Conservation (phyloP, 2,888 invertebrate genomes). For the Gymnoscelis rufifasciata region DNA sequence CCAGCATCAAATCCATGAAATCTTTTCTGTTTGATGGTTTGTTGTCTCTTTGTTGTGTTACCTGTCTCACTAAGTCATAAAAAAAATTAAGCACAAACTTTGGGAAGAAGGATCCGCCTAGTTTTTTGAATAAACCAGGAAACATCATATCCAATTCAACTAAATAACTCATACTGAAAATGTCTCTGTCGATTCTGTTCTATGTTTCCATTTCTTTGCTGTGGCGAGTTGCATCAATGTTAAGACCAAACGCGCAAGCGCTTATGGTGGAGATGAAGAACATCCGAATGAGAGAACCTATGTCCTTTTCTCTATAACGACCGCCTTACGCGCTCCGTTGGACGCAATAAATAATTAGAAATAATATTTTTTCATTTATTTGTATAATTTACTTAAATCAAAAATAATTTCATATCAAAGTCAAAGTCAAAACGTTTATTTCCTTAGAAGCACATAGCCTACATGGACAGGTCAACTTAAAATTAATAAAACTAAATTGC, state of each 20-base stretch:
- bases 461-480: too few relatives aligned
- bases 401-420: too few relatives aligned
- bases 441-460: too few relatives aligned
- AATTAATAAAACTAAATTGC: too few relatives aligned
- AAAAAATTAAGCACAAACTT: conserved; percentile 34
- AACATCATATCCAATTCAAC: conserved; percentile 44
- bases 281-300: background rate
- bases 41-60: conserved; percentile 41
- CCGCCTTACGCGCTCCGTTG: background rate
- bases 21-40: conserved; percentile 25
- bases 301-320: background rate
- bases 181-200: conserved; percentile 24
- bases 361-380: too few relatives aligned
- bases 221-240: conserved; percentile 35
- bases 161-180: conserved; percentile 24
- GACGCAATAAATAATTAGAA: conserved; percentile 37
- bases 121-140: conserved; percentile 39
- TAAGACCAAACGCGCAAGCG: conserved; percentile 45
- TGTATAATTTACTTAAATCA: too few relatives aligned
- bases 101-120: conserved; percentile 39
- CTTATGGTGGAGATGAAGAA: conserved; percentile 34
- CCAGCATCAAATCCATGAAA: conserved; percentile 23
- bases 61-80: conserved; percentile 31
- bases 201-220: conserved; percentile 27
- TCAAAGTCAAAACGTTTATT: too few relatives aligned